These are phyloP conservation scores for Aplysia californica DNA, from an alignment of 1,140 invertebrate species.

Conservation along the genomic window DNA sequence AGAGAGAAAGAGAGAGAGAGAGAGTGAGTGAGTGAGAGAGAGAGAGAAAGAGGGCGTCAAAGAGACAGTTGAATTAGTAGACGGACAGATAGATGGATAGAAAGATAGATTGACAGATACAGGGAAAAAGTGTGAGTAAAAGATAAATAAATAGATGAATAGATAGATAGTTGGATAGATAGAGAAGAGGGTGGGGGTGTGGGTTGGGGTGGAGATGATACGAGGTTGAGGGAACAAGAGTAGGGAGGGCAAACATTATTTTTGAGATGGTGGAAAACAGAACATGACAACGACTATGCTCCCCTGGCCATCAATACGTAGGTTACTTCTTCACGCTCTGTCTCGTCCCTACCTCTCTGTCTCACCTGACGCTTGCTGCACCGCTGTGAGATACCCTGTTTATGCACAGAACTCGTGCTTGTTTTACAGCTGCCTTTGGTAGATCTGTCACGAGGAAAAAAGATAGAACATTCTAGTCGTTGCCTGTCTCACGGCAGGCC, in stretches of 20 bases:
- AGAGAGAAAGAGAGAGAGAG: background rate
- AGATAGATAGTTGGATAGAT: background rate
- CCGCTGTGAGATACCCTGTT: too few relatives aligned
- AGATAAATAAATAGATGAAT: background rate
- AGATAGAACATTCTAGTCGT: too few relatives aligned
- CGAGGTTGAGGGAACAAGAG: too few relatives aligned
- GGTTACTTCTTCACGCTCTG: background rate
- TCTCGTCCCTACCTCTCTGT: background rate
- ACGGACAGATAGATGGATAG: background rate
- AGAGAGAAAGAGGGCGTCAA: background rate
- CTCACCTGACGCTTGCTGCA: background rate
- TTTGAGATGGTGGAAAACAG: background rate
- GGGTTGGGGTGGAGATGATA: background rate
- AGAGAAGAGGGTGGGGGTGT: background rate
- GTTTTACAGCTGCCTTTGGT: too few relatives aligned
- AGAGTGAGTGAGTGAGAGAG: background rate
- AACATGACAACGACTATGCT: background rate
- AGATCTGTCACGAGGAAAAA: too few relatives aligned
- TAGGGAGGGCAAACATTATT: too few relatives aligned
- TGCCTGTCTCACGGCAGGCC: too few relatives aligned
- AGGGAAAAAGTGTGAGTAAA: background rate
- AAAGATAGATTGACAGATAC: background rate
- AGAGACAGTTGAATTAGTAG: background rate
- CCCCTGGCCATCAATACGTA: background rate
- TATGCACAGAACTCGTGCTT: too few relatives aligned